Evolutionary conservation across 2,888 invertebrate genomes (phyloP), one percentile per base, ranked within the genome.

Genomic region (Diabrotica balteata): DNA sequence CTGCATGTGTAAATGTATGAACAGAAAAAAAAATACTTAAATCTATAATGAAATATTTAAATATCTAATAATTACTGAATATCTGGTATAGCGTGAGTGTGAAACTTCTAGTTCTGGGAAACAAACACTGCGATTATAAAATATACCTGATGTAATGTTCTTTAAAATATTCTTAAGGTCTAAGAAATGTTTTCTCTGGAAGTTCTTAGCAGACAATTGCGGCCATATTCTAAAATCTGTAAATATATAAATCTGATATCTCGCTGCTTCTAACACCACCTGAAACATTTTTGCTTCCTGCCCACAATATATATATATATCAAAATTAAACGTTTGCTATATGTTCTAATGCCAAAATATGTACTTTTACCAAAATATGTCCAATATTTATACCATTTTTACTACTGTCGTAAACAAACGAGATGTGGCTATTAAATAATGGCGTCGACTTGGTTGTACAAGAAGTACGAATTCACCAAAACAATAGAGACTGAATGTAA

Each of bases 221-320:
- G 73, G 75, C 73, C 77, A 72, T 71, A 69, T 71, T 76, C 78
- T 78, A 80, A 80, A 80, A 83, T 82, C 82, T 82, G 82, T 78
- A 83, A 83, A 82, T 80, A 82, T 76, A 80, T 75, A 82, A 79
- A 78, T 79, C 80, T 80, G 79, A 81, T 80, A 80, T 80, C 78
- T 78, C 76, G 77, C 79, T 77, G 79, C 78, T 75, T 71, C 76
- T 76, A 69, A 72, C 72, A 73, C 73, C 75, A 71, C 78, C 77
- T 79, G 79, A 54, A 79, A 67, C 61, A 77, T 71, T 63, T 62
- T 61, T 44, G 63, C 61, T 67, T 70, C 59, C 71, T 71, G 71
- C 68, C 69, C 68, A 71, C 69, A 72, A 32, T 32, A 32, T 32
- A 32, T 32, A 32, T 32, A 32, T 32, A 32, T 32, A 32, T 32